Evolutionary conservation across 2,113 vertebrate genomes (phyloP), one percentile per base, ranked within the genome.

Genomic region (Ammodramus savannarum): DNA sequence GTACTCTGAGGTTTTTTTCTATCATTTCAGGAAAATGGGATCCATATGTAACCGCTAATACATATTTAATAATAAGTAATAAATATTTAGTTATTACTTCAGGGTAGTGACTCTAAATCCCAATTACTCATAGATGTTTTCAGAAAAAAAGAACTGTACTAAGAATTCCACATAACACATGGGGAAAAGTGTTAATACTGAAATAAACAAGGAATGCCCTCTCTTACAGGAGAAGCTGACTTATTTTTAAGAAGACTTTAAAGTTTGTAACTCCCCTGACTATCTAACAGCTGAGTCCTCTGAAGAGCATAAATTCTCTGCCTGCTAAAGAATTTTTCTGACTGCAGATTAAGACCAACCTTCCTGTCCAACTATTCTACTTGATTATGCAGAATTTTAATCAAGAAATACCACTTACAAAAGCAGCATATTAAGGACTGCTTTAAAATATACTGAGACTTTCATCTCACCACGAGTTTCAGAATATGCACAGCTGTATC

Each of bases 1-100:
- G 10, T 26, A 43, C 19, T 41, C 10, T 10, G 31, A 49, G 1
- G 0, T 1, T 25, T 44, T 78, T 91, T 41, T 3, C 10, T 3
- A 85, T 16, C 3, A 17, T 59, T 75, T 52, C 39, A 49, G 54
- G 14, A 80, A 90, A 66, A 25, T 36, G 31, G 21, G 25, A 84
- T 77, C 48, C 41, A 49, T 10, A 32, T 15, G 13, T 18, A 73
- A 75, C 21, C 15, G 26, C 41, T 48, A 86, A 61, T 31, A 62
- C 8, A 34, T 32, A 52, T 31, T 54, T 38, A 86, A 51, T 48
- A 55, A 69, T 51, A 17, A 73, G 7, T n/a, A 58, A 69, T n/a
- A 87, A 5, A 46, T 54, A 44, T 61, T 81, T 87, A 54, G 22
- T 41, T 81, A 43, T 16, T 59, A 71, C 57, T 51, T 32, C 15